A percentile compares a stretch with the other conserved stretches of the same genome.
These are phyloP conservation scores for Muscicapa adusta DNA, from an alignment of 2,113 vertebrate species.

Conservation along the genomic window DNA sequence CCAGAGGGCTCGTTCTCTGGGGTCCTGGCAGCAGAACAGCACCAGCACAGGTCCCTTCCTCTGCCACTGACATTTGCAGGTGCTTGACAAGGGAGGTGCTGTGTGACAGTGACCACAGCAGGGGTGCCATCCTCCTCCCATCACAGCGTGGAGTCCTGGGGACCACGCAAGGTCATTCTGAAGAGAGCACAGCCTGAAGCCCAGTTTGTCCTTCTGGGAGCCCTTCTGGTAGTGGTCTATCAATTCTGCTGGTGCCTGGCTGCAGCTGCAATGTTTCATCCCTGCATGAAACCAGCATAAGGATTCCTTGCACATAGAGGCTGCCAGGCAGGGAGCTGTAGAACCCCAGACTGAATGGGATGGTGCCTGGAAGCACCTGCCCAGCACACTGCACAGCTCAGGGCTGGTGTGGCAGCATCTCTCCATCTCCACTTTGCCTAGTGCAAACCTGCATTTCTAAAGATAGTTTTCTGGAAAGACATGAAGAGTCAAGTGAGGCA, in stretches of 20 bases:
- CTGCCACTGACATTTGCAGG: accelerated
- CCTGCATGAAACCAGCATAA: accelerated
- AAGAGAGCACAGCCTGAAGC: not conserved
- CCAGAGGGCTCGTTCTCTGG: accelerated
- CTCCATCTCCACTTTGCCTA: not conserved
- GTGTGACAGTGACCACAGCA: accelerated
- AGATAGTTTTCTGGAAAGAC: not conserved
- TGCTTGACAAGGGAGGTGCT: accelerated
- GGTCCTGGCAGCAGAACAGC: not conserved
- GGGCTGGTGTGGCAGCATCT: too few species aligned
- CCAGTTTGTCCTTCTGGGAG: accelerated
- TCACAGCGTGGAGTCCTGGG: accelerated
- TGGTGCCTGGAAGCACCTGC: not conserved
- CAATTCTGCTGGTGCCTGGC: not conserved
- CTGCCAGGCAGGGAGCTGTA: not conserved
- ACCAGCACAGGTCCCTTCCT: not conserved
- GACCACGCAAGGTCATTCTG: accelerated
- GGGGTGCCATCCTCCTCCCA: not conserved
- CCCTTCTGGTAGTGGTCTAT: not conserved
- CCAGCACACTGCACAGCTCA: accelerated
- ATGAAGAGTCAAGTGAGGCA: not conserved
- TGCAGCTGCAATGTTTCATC: accelerated
- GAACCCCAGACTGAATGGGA: not conserved
- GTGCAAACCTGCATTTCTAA: not conserved
- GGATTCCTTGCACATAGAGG: accelerated